These are phyloP conservation scores for Unio pictorum DNA, from an alignment of 2,888 invertebrate genomes.

Conservation along the genomic window DNA sequence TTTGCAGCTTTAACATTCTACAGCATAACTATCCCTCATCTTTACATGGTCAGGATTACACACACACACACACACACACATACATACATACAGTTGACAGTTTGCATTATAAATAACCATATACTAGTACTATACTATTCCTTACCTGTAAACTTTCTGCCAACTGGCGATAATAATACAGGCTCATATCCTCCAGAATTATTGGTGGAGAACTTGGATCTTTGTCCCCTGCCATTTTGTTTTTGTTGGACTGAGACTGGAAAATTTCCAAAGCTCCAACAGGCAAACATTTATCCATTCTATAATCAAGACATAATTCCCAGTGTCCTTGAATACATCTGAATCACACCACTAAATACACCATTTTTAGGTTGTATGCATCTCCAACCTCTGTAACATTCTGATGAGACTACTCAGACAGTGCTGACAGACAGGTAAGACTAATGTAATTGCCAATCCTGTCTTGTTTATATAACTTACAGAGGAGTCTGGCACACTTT, in stretches of 20 bases:
- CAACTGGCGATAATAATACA: slow-evolving; percentile 62
- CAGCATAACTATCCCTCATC: too few relatives aligned
- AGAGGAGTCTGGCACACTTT: too few relatives aligned
- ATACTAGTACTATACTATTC: neutral
- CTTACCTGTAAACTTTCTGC: slow-evolving; percentile 61
- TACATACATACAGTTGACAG: neutral
- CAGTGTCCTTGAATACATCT: too few relatives aligned
- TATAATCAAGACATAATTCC: neutral
- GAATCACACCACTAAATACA: too few relatives aligned
- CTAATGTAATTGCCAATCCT: too few relatives aligned
- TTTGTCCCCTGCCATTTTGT: slow-evolving; percentile 27
- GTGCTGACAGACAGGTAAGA: too few relatives aligned
- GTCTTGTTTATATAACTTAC: too few relatives aligned
- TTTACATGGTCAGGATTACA: too few relatives aligned
- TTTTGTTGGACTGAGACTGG: slow-evolving; percentile 25
- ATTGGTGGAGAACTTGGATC: slow-evolving; percentile 43
- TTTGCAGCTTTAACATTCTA: too few relatives aligned
- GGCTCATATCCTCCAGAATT: slow-evolving; percentile 63
- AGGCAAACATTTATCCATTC: slow-evolving; percentile 53
- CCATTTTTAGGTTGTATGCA: too few relatives aligned
- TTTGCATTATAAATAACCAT: neutral
- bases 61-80: neutral
- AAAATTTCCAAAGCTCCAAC: slow-evolving; percentile 39
- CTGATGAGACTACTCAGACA: too few relatives aligned
- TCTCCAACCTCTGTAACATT: too few relatives aligned